Conservation (phyloP, 2,113 vertebrate species). For the Cyprinus carpio region DNA sequence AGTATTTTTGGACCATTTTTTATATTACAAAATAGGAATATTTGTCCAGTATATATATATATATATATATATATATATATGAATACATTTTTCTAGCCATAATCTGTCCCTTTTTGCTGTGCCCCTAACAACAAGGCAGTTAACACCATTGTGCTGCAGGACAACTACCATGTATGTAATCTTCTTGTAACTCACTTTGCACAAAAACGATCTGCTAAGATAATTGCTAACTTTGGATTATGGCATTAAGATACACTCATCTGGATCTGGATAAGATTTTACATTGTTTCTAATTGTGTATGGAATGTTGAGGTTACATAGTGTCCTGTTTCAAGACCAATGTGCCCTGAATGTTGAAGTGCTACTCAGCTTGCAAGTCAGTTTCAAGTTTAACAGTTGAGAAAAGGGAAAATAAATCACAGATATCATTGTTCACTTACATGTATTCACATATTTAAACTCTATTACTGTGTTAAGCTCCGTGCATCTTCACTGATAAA, state of each 20-base stretch:
- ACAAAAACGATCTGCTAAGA: constrained; percentile 14
- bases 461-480: not conserved
- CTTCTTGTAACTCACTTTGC: not conserved
- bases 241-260: not conserved
- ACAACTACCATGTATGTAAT: not conserved
- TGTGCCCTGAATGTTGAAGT: not conserved
- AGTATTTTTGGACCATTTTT: not conserved
- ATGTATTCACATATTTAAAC: not conserved
- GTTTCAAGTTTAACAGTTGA: not conserved
- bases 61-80: not conserved
- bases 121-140: not conserved
- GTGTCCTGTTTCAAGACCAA: not conserved
- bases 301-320: not conserved
- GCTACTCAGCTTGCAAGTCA: not conserved
- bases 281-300: not conserved
- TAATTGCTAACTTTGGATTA: constrained; percentile 3
- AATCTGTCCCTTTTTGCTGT: not conserved
- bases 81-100: not conserved
- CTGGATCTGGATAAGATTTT: not conserved
- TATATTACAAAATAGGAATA: not conserved
- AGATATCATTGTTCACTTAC: not conserved
- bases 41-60: not conserved
- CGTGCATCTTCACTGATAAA: not conserved
- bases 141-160: not conserved
- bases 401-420: not conserved